These are phyloP conservation scores for Taenaris catops DNA, from an alignment of 2,888 invertebrate species.

Conservation along the genomic window DNA sequence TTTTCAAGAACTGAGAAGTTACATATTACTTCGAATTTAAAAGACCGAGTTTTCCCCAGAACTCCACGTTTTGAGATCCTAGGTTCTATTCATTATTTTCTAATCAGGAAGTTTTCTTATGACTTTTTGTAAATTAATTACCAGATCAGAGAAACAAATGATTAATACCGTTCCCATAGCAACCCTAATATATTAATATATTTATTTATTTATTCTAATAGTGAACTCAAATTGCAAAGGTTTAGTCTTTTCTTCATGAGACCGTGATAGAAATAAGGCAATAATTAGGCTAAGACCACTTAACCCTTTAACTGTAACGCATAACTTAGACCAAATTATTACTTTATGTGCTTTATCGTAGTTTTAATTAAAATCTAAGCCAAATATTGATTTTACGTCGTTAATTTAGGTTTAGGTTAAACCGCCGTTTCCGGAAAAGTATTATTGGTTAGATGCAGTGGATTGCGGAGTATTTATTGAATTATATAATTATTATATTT, in stretches of 20 bases:
- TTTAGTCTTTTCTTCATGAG: slow-evolving; percentile 32
- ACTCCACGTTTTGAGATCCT: too few species aligned
- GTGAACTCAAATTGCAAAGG: neutral
- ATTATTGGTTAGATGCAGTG: slow-evolving; percentile 60
- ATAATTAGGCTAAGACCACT: slow-evolving; percentile 74
- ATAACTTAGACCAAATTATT: slow-evolving; percentile 80
- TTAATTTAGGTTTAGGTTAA: slow-evolving; percentile 59
- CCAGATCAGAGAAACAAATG: too few species aligned
- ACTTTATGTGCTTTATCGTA: slow-evolving; percentile 75
- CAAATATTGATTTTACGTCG: slow-evolving; percentile 77
- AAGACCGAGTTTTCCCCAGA: too few species aligned
- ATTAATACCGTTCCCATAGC: too few species aligned
- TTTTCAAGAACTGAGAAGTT: too few species aligned
- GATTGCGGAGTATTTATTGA: slow-evolving; percentile 70
- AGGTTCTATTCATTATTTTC: too few species aligned
- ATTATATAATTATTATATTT: slow-evolving; percentile 24
- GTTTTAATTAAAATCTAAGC: slow-evolving; percentile 77
- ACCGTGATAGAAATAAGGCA: slow-evolving; percentile 66
- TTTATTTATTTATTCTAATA: too few species aligned
- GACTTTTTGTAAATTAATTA: too few species aligned
- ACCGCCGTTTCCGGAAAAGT: slow-evolving; percentile 67
- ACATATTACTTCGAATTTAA: too few species aligned
- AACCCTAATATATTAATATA: too few species aligned
- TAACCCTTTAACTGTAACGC: slow-evolving; percentile 66
- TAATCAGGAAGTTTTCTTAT: too few species aligned